Base-by-base conservation (phyloP, 1,140 invertebrate species). In the Monomorium pharaonis region DNA sequence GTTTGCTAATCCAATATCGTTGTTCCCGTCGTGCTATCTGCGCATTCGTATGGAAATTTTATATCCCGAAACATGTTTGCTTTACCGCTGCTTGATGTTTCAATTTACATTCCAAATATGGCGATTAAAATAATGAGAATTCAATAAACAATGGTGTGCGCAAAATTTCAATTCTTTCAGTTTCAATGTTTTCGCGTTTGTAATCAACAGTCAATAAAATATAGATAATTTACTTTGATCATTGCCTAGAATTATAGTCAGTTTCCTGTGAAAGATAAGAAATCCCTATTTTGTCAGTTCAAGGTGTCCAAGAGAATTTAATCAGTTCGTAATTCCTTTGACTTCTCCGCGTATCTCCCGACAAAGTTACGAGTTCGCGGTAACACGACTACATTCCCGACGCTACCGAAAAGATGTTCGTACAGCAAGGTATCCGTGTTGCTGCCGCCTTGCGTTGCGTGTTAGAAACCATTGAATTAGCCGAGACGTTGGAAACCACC, bases 391-490 rank as follows among this genome's bases (percentile, higher is more conserved):
- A 37, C 77, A 67, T 30, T 10, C 44, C 37, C n/a, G 30, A 81
- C 12, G 49, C 65, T 58, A 44, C 49, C 33, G 21, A n/a, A 69
- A 69, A 62, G 63, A 27, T 80, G 77, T 80, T 69, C 18, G 47
- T 42, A 30, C n/a, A 30, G 58, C 30, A 54, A 70, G 21, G 5
- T 80, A 30, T 70, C 78, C 65, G 27, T 44, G 58, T 49, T 42
- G 58, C 44, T 33, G 42, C 24, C 42, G 51, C 49, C 65, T 58
- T 33, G 78, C 51, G 67, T 56, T 12, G 65, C 24, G 65, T 51
- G 60, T 78, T 78, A 33, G 21, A 24, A 83, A 42, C 67, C 54
- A 78, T 88, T 49, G 86, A 88, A 88, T 85, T 84, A 88, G 30
- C 33, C 54, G 47, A 62, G 37, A 75, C 65, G 18, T 18, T 33